Evolutionary conservation across 2,797 vertebrate genomes (phyloP), one percentile per base, ranked within the genome.

Genomic region (Malurus leucopterus): DNA sequence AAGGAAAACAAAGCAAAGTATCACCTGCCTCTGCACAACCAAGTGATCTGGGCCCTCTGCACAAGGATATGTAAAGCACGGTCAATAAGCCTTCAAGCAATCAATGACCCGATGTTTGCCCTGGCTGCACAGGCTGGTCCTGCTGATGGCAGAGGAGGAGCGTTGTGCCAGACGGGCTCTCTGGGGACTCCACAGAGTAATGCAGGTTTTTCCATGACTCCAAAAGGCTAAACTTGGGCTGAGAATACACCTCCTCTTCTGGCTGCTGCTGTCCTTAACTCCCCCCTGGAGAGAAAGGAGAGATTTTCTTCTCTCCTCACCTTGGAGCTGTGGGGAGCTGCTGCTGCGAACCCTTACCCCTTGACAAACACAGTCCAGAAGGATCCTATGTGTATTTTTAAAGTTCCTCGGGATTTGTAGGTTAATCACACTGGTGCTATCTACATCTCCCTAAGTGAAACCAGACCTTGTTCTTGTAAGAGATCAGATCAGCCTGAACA

Each of bases 1-100:
- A 95, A 78, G 94, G 63, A 96, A 94, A 95, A 94, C 81, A 94
- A 89, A 92, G 77, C 69, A 84, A 89, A 79, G 43, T 67, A 50
- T 89, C 78, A 93, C 24, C 65, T 78, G 84, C 55, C 62, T 68
- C 49, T 69, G n/a, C 77, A 83, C 76, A 68, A 44, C 27, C 38
- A 18, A 69, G 43, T 0, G 1, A 32, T 81, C 20, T 2, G 13
- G 17, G 65, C 41, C 81, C 62, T 65, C 61, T 65, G 50, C 82
- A 57, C 76, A 23, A 53, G 21, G 59, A 54, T 74, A 36, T 6
- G 2, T 29, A 71, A 74, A 51, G 17, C 84, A 54, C 47, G 57
- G 84, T 68, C 91, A 10, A 67, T 87, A 44, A 78, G 34, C 51
- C 69, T 58, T 84, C 65, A 46, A 47, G 91, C 74, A 41, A 73